phyloP scores from a whole-genome alignment of 2,797 vertebrate genomes.

The Eidolon dupreanum region DNA sequence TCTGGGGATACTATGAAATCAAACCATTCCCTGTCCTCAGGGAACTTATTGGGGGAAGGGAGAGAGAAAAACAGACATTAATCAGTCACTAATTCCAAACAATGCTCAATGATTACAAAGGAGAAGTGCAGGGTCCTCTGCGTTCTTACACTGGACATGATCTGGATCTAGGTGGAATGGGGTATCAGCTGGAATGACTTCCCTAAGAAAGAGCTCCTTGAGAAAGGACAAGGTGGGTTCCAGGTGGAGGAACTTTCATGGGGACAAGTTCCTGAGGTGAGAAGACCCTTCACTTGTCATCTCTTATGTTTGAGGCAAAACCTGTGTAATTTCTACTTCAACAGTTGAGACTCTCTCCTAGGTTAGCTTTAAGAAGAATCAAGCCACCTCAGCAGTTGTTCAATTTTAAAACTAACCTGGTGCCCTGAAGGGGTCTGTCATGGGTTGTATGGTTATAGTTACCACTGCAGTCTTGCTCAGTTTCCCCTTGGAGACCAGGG shows the following conservation, averaged over 20 bases:
- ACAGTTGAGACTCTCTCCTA: neutral
- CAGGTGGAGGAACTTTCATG: neutral
- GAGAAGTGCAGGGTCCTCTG: neutral
- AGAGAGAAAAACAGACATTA: neutral
- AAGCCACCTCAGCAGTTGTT: neutral
- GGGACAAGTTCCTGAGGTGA: neutral
- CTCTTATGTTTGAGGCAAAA: neutral
- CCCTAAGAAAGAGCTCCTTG: neutral
- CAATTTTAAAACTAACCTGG: neutral
- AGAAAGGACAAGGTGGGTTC: neutral
- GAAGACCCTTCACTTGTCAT: neutral
- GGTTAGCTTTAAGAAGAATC: neutral
- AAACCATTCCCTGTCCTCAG: neutral
- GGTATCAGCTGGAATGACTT: neutral
- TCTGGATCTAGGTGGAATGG: neutral
- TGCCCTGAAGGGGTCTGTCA: neutral
- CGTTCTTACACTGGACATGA: neutral
- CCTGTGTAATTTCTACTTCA: neutral
- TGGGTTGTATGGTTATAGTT: neutral
- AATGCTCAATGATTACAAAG: neutral
- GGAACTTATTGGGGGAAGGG: neutral
- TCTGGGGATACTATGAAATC: slow-evolving; percentile 7
- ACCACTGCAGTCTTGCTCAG: neutral
- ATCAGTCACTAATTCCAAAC: neutral
- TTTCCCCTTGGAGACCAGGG: neutral